Base-by-base conservation (phyloP, 2,797 vertebrate genomes). In the Lemur catta region DNA sequence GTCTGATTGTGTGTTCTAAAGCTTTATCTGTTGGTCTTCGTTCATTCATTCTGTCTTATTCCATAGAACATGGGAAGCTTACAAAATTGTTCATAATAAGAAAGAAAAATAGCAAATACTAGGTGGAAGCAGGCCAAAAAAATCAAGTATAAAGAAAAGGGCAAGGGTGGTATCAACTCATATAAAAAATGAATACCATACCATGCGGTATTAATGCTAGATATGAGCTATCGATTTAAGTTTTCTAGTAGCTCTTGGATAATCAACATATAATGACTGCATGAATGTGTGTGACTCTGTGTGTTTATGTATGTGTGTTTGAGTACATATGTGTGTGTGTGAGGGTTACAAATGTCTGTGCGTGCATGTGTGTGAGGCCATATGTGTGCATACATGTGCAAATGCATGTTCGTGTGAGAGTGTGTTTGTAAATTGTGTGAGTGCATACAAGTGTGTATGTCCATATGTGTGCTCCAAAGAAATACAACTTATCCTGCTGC, bases 281-380 rank as follows among this genome's bases (percentile, higher is more conserved):
- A 12, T 17, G 24, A 15, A 30, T 35, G 1, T 30, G 13, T 26
- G 0, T 48, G 20, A 20, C 0, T 26, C 6, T 38, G 6, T 22
- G 1, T 55, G 5, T 26, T 0, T 46, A 13, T 22, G 26, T 14
- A 17, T 59, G 9, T 67, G 7, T 14, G 41, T 38, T 22, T 46
- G 33, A 59, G 20, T 18, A 24, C 1, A 18, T 26, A 22, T 76
- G 11, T n/a, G 22, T 18, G 46, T 35, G 15, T 52, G 6, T 57
- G 48, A 41, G 2, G 43, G 55, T 24, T 20, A 20, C 2, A 41
- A 59, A 10, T 63, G 10, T 2, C 10, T 17, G 15, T 15, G 48
- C 3, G 3, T 38, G 4, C 26, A 18, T 43, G 15, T 12, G 3
- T 41, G 28, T 55, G 30, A 71, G 24, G 12, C 7, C 0, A 43